Conservation (phyloP, 2,797 vertebrate species). For the Paramormyrops hopkinsi region DNA sequence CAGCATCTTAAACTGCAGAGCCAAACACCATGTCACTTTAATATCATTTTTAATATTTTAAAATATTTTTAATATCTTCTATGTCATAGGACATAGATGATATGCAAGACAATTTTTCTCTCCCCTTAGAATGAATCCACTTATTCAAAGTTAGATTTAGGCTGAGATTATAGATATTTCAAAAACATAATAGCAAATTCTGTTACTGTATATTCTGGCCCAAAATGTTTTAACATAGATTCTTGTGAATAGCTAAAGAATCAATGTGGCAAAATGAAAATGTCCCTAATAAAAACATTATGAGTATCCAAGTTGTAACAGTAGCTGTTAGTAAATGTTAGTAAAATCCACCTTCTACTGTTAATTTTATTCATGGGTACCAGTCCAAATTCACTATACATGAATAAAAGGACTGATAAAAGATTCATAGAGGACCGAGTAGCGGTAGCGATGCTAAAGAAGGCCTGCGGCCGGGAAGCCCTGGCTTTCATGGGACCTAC, state of each 20-base stretch:
- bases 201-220: neutral
- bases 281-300: neutral
- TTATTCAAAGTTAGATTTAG: neutral
- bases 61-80: neutral
- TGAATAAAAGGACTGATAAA: neutral
- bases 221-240: neutral
- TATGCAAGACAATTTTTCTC: neutral
- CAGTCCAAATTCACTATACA: neutral
- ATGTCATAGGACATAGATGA: neutral
- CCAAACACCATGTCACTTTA: neutral
- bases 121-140: neutral
- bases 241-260: neutral
- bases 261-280: neutral
- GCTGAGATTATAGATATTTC: neutral
- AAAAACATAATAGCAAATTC: neutral
- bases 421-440: neutral
- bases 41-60: neutral
- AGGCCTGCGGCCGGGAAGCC: neutral
- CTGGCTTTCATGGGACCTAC: neutral
- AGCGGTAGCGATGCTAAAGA: neutral
- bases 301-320: neutral
- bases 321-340: slow-evolving; percentile 2
- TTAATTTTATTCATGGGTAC: neutral
- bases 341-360: neutral
- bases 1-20: neutral